Base-by-base conservation (phyloP, 2,113 vertebrate genomes). In the Felis chaus region DNA sequence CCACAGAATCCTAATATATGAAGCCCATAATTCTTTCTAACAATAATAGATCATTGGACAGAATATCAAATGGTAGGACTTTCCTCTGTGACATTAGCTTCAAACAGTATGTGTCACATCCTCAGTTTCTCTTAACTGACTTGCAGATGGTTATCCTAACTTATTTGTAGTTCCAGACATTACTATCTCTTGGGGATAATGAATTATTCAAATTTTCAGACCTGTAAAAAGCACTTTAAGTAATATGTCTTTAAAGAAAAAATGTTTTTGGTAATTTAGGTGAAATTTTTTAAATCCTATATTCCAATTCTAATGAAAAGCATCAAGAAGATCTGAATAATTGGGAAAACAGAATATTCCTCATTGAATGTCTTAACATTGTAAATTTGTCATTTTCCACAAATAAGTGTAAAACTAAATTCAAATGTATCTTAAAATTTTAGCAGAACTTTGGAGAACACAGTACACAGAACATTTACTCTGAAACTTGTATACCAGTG, bases 371-470 rank as follows among this genome's bases (percentile, higher is more conserved):
- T 65, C 57, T 81, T 81, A 91, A 87, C 18, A 21, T 61, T 65
- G 13, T 79, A 95, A 86, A 31, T 78, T 66, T 96, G n/a, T 76
- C 21, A 48, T 31, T 93, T 78, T 55, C 29, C 63, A 92, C 27
- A 73, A 92, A 66, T 83, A 66, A 76, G 27, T 41, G 36, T 88
- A 83, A 73, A 93, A 78, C 66, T 69, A 50, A 88, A 14, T 31
- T 82, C 29, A 94, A 65, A 39, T 65, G 6, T 50, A 88, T 84
- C 21, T 66, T 91, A 93, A 78, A 91, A 79, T 91, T 85, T 66
- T 33, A 91, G n/a, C 53, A 96, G 68, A 93, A 82, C 15, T 71
- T 71, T 83, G 57, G 82, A 93, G 50, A 83, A 87, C 6, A 82
- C 19, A 93, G 50, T 79, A 87, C 8, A 82, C 14, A 29, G 61